Evolutionary conservation across 92 coral and sea anemone genomes (phyloP), one percentile per base, ranked within the genome.

Genomic region (Porites cylindrica): DNA sequence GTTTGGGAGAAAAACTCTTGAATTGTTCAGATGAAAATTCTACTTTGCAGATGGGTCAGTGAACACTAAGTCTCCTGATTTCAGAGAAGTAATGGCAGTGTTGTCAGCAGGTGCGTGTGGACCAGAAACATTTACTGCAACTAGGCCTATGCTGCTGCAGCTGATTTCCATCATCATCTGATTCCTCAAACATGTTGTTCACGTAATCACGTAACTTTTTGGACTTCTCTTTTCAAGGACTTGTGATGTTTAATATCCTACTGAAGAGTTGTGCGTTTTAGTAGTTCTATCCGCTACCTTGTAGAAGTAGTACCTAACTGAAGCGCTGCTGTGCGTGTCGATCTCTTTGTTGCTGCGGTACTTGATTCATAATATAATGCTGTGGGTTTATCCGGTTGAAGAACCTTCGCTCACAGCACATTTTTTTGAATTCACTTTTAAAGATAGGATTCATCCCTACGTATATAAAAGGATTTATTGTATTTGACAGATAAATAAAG

Each of bases 391-490:
- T 18, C 16, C 3, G 17, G 16, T 6, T 51, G 26, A 3, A 26
- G 2, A 5, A 51, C 11, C 51, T 23, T 24, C 74, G 38, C 8
- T 24, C 13, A 17, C 63, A 29, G 61, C 23, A 6, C 12, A 75
- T 50, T 20, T 59, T 52, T n/a, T 70, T 32, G 43, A 54, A 78
- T 63, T 78, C 82, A 5, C 24, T 23, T 60, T 47, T 78, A 70
- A 78, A 78, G 10, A 14, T 8, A n/a, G 69, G 70, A 78, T 78
- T 78, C 82, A 78, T 78, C 9, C 82, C 82, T 7, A 70, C 38
- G 38, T 29, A 29, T 29, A 29, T 29, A 29, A 29, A 29, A 29
- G 38, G 38, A 29, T 29, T 29, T 29, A 29, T 29, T 29, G 38
- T 3, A 29, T 29, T 29, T 3, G 38, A 29, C 38, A 29, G 3